Evolutionary conservation across 2,113 vertebrate genomes (phyloP).

Genomic region (Eclectus roratus): DNA sequence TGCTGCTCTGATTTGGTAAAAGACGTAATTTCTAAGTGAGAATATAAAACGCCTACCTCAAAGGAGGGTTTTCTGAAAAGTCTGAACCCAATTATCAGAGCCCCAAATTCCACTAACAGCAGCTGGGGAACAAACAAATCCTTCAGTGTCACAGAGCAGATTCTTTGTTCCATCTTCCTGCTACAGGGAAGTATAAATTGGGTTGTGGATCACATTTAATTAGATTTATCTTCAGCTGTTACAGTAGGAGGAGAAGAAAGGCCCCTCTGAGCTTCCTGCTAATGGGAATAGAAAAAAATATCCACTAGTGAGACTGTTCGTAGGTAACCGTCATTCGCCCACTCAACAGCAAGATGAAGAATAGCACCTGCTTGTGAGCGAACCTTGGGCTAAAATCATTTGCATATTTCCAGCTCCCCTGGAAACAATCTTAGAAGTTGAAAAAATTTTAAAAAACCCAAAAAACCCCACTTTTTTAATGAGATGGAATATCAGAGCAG

Average conservation of each 20-base stretch:
- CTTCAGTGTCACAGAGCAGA: neutral
- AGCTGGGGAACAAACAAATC: conserved; percentile 8
- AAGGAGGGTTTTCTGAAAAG: conserved; percentile 5
- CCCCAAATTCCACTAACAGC: neutral
- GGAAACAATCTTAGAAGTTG: neutral
- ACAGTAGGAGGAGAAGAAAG: neutral
- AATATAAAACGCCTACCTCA: neutral
- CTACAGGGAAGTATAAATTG: conserved; percentile 22
- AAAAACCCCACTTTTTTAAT: neutral
- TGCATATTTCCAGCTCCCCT: neutral
- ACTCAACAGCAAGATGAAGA: neutral
- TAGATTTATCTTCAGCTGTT: conserved; percentile 15
- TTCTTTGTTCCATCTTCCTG: neutral
- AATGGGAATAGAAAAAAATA: neutral
- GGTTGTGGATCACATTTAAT: conserved; percentile 18
- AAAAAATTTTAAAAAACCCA: neutral
- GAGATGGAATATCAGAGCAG: neutral
- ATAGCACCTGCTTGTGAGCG: neutral
- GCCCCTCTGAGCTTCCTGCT: neutral
- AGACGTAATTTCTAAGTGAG: neutral
- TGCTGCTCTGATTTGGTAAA: neutral
- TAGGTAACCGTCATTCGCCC: neutral
- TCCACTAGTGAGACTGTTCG: neutral
- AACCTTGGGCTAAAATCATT: neutral
- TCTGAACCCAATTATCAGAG: neutral